A percentile compares a stretch with the other conserved stretches of the same genome.
Evolutionary conservation across 2,888 invertebrate species (phyloP).

Genomic region (Leptodirus hochenwartii): DNA sequence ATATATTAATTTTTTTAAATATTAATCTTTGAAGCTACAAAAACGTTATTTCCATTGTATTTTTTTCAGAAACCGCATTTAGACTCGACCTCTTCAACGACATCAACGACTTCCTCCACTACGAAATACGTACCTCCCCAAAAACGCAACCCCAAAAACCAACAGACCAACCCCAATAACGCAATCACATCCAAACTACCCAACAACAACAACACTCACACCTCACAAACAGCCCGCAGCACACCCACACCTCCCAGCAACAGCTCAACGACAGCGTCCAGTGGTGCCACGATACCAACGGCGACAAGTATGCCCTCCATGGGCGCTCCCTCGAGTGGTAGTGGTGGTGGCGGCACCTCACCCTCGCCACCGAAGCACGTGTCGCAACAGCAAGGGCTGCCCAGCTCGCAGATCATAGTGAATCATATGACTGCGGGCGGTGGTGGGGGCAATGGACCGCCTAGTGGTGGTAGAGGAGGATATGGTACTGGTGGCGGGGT

Average conservation of each 20-base stretch:
- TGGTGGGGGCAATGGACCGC: constrained; percentile 12
- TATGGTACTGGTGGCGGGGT: constrained; percentile 15
- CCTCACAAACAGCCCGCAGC: constrained; percentile 13
- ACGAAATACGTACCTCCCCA: constrained; percentile 22
- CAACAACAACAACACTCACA: constrained; percentile 14
- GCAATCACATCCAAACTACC: constrained; percentile 8
- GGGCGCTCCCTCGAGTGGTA: constrained; percentile 34
- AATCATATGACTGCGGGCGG: constrained; percentile 11
- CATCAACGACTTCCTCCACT: too few species aligned
- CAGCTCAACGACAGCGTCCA: constrained; percentile 17
- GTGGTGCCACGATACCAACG: constrained; percentile 26
- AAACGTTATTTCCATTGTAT: background rate
- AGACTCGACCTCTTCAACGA: constrained; percentile 9
- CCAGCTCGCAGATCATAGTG: too few species aligned
- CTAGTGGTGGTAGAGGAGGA: constrained; percentile 10
- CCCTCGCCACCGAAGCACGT: constrained; percentile 11
- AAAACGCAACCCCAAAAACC: constrained; percentile 19
- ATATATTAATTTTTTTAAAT: too few species aligned
- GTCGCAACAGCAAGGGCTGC: constrained; percentile 16
- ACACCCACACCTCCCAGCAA: constrained; percentile 16
- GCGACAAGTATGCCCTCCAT: constrained; percentile 39
- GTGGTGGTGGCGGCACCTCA: constrained; percentile 8
- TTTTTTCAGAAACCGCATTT: constrained; percentile 7
- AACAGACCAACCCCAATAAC: constrained; percentile 12
- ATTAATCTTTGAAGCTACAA: background rate